Percentiles rank a stretch among this genome's conserved stretches.
Evolutionary conservation across 2,888 invertebrate species (phyloP).

Genomic region (Apamea crenata): DNA sequence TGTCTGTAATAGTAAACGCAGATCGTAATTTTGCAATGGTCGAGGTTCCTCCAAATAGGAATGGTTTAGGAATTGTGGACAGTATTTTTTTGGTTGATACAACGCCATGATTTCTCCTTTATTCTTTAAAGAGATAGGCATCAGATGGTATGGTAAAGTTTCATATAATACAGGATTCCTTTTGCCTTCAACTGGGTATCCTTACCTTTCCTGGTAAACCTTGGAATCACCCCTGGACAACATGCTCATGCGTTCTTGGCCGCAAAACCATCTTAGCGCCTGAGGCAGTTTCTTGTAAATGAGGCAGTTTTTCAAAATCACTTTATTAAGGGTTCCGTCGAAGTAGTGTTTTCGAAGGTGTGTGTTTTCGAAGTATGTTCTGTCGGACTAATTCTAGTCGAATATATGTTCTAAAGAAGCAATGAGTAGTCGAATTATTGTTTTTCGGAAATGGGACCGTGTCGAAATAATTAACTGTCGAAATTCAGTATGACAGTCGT

Average conservation of each 20-base stretch:
- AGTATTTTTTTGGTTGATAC: not conserved
- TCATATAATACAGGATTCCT: too few relatives aligned
- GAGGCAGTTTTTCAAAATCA: not conserved
- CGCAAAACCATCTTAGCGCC: not conserved
- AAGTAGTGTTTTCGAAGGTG: too few relatives aligned
- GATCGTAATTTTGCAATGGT: conserved; percentile 28
- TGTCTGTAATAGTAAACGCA: not conserved
- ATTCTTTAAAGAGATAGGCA: not conserved
- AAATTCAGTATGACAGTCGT: too few relatives aligned
- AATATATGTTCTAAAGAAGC: too few relatives aligned
- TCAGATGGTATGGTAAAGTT: not conserved
- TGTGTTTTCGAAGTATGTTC: too few relatives aligned
- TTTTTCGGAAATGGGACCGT: too few relatives aligned
- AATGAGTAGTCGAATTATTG: too few relatives aligned
- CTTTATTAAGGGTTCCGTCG: too few relatives aligned
- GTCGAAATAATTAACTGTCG: too few relatives aligned
- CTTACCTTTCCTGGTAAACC: not conserved
- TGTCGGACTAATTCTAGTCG: too few relatives aligned
- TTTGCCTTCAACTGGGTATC: not conserved
- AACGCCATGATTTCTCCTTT: not conserved
- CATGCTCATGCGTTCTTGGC: not conserved
- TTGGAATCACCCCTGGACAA: too few relatives aligned
- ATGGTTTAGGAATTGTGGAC: too few relatives aligned
- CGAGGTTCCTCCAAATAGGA: not conserved
- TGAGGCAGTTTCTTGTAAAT: not conserved